These are phyloP conservation scores for Caligus rogercresseyi DNA, from an alignment of 1,140 invertebrate genomes.

Conservation along the genomic window DNA sequence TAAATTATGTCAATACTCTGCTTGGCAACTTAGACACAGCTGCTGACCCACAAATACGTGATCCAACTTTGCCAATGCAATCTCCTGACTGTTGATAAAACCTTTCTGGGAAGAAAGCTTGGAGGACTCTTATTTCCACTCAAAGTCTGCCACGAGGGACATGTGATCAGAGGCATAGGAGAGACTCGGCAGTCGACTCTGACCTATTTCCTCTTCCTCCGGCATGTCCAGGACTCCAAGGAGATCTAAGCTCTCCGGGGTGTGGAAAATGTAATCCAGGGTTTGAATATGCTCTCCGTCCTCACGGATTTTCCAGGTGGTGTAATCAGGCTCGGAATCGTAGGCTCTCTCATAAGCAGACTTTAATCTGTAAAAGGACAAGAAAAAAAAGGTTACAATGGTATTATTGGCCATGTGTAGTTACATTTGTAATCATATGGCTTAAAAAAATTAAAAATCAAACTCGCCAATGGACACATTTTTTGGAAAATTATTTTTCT, in stretches of 20 bases:
- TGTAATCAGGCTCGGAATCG: conserved; percentile 44
- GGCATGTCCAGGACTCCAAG: conserved; percentile 44
- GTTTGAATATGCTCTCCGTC: conserved; percentile 52
- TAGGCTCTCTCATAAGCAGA: conserved; percentile 24
- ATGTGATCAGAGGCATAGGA: conserved; percentile 62
- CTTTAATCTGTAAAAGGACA: conserved; percentile 7
- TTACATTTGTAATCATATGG: conserved; percentile 30
- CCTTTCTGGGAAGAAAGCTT: too few relatives aligned
- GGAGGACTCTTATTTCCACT: not conserved
- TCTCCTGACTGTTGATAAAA: not conserved
- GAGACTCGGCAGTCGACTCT: conserved; percentile 44
- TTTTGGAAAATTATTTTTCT: too few relatives aligned
- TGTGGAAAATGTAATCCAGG: conserved; percentile 60
- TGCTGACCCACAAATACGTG: conserved; percentile 14
- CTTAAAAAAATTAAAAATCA: conserved; percentile 1
- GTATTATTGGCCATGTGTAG: too few relatives aligned
- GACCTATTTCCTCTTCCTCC: conserved; percentile 44
- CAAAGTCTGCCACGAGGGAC: conserved; percentile 50
- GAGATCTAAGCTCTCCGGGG: conserved; percentile 37
- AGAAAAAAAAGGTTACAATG: not conserved
- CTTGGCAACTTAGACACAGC: not conserved
- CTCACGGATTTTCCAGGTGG: conserved; percentile 56
- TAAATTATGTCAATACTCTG: not conserved
- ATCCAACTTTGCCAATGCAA: conserved; percentile 4
- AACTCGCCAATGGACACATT: too few relatives aligned